These are phyloP conservation scores for Garrulus glandarius DNA, from an alignment of 2,797 vertebrate genomes.

Conservation along the genomic window DNA sequence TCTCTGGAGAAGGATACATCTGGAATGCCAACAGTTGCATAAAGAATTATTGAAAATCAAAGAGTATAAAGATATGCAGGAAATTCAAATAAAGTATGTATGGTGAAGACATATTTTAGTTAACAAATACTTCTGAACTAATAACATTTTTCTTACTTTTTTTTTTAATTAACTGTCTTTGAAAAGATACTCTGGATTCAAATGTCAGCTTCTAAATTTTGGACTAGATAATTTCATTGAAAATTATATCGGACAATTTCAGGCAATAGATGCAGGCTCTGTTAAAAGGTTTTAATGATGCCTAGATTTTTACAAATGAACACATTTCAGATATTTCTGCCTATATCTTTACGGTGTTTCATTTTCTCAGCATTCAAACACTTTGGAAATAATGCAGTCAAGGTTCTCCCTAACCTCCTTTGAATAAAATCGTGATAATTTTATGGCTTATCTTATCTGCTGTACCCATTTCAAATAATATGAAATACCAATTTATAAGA, in stretches of 20 bases:
- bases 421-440: neutral
- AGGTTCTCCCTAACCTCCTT: neutral
- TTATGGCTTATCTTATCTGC: neutral
- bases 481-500: neutral
- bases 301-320: neutral
- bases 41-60: slow-evolving; percentile 68
- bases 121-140: neutral
- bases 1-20: slow-evolving; percentile 69
- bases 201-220: neutral
- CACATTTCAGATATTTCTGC: neutral
- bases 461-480: neutral
- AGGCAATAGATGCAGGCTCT: neutral
- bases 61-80: slow-evolving; percentile 47
- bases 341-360: neutral
- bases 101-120: neutral
- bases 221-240: neutral
- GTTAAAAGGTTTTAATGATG: neutral
- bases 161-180: neutral
- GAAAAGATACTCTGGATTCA: neutral
- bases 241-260: neutral
- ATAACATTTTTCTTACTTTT: neutral
- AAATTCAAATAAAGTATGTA: slow-evolving; percentile 66
- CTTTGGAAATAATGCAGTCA: neutral
- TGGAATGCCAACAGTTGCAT: slow-evolving; percentile 69
- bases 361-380: neutral